These are phyloP conservation scores for Stenodema calcarata DNA, from an alignment of 2,888 invertebrate genomes.

Conservation along the genomic window DNA sequence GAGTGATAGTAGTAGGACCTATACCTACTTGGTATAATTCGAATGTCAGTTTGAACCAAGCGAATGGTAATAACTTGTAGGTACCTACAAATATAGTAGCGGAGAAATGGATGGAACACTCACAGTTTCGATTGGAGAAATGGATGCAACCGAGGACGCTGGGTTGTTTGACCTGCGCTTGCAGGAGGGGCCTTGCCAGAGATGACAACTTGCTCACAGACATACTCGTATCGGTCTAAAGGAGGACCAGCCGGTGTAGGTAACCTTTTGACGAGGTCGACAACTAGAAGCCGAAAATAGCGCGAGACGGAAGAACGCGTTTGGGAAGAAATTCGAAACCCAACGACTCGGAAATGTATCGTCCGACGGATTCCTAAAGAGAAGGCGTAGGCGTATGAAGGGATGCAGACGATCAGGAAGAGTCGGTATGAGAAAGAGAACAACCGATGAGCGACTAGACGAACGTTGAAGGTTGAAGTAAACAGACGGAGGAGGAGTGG, in stretches of 20 bases:
- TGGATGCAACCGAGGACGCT: slow-evolving; percentile 27
- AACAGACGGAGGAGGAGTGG: not conserved
- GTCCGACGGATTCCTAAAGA: not conserved
- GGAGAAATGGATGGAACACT: not conserved
- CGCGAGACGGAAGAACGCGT: not conserved
- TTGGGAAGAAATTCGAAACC: too few species aligned
- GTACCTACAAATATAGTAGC: not conserved
- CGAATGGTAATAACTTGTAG: too few species aligned
- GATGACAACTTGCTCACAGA: slow-evolving; percentile 46
- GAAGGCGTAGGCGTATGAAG: not conserved
- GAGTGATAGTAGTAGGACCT: too few species aligned
- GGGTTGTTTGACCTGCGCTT: not conserved
- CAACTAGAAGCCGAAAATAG: not conserved
- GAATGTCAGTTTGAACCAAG: too few species aligned
- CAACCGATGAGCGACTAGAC: too few species aligned
- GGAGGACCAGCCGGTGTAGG: not conserved
- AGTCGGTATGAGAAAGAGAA: too few species aligned
- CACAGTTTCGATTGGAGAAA: slow-evolving; percentile 44
- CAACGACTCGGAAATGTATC: not conserved
- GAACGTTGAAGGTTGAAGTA: too few species aligned
- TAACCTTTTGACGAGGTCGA: not conserved
- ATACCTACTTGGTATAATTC: too few species aligned
- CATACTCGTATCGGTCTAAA: not conserved
- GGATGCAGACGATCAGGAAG: too few species aligned
- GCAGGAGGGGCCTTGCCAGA: slow-evolving; percentile 6